Percentiles rank a stretch among this genome's conserved stretches.
Conservation (phyloP, 2,113 vertebrate genomes). For the Thymallus thymallus region DNA sequence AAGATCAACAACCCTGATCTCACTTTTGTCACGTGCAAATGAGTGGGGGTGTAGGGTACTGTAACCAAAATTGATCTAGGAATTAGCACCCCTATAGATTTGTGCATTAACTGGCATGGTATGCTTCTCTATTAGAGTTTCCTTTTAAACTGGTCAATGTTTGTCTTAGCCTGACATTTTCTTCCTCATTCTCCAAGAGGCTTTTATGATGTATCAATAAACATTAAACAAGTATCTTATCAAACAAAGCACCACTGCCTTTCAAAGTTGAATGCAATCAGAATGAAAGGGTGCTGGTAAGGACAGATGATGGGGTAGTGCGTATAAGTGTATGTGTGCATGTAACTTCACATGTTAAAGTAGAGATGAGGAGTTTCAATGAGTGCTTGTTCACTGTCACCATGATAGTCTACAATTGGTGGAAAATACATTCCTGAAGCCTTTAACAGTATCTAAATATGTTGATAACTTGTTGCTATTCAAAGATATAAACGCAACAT, state of each 20-base stretch:
- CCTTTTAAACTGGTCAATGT: neutral
- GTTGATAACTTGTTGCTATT: neutral
- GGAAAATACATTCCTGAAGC: neutral
- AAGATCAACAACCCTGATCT: neutral
- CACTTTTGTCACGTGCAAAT: neutral
- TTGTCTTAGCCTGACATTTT: neutral
- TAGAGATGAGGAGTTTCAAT: too few species aligned
- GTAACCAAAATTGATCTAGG: neutral
- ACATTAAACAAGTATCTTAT: neutral
- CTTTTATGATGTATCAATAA: neutral
- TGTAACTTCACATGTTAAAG: too few species aligned
- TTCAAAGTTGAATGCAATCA: too few species aligned
- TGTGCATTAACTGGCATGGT: neutral
- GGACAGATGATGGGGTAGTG: too few species aligned
- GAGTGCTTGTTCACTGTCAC: neutral
- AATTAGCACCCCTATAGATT: neutral
- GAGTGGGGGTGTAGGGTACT: neutral
- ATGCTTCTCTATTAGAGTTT: neutral
- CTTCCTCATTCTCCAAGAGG: neutral
- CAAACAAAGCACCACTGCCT: neutral
- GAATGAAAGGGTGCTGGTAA: too few species aligned
- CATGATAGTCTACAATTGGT: neutral
- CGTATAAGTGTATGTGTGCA: too few species aligned
- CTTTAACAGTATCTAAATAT: neutral
- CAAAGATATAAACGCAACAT: neutral